Percentiles rank a stretch among this genome's conserved stretches.
These are phyloP conservation scores for Battus philenor DNA, from an alignment of 1,140 invertebrate genomes.

Conservation along the genomic window DNA sequence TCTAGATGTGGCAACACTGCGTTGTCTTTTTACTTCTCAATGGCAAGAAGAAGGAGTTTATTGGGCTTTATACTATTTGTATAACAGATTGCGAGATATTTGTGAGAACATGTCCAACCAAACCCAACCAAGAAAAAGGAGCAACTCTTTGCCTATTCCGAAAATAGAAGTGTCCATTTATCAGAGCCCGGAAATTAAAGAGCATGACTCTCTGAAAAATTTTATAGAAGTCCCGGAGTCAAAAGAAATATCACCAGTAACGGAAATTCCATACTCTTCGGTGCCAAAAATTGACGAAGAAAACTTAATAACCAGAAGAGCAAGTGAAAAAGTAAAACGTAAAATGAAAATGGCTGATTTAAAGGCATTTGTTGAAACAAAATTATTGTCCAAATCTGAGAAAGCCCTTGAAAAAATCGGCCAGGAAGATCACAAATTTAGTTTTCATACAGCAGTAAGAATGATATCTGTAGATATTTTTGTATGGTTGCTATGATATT, in stretches of 20 bases:
- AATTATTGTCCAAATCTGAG: constrained; percentile 92
- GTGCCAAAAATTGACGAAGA: constrained; percentile 75
- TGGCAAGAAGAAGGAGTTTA: constrained; percentile 99
- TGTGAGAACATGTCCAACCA: constrained; percentile 85
- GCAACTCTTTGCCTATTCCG: constrained; percentile 94
- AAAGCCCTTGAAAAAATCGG: constrained; percentile 93
- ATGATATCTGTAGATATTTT: constrained; percentile 70
- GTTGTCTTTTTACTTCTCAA: constrained; percentile 97
- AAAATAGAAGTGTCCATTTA: constrained; percentile 93
- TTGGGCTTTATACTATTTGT: constrained; percentile 97
- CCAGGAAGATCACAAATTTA: constrained; percentile 79
- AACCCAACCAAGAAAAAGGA: constrained; percentile 86
- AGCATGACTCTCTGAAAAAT: constrained; percentile 82
- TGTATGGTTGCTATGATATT: constrained; percentile 20
- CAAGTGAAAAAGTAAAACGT: constrained; percentile 88
- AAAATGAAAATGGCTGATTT: constrained; percentile 94
- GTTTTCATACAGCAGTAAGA: constrained; percentile 71
- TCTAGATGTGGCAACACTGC: constrained; percentile 95
- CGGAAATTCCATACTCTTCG: constrained; percentile 67
- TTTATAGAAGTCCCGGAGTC: constrained; percentile 85
- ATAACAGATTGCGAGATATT: constrained; percentile 89
- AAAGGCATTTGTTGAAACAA: constrained; percentile 92
- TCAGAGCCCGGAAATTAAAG: constrained; percentile 84
- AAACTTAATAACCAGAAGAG: constrained; percentile 77
- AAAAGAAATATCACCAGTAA: constrained; percentile 78